Evolutionary conservation across 1,140 invertebrate species (phyloP), one percentile per base, ranked within the genome.

Genomic region (Cotesia glomerata): DNA sequence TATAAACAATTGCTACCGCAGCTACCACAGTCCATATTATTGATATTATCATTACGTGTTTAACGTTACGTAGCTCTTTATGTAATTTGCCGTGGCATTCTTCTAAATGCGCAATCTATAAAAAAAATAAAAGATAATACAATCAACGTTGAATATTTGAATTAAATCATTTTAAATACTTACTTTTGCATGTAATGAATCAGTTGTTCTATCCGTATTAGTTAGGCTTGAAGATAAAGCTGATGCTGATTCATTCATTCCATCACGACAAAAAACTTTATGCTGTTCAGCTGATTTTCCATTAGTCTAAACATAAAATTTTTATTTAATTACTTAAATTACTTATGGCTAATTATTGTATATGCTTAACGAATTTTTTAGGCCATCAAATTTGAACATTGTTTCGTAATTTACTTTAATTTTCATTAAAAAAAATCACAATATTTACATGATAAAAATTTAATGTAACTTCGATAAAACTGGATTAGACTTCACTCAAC

Each of bases 201-300:
- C 84, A 2, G 80, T 70, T 4, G 71, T 78, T 14, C 77, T 75
- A 69, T 85, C 71, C 67, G 63, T 74, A 14, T 49, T 45, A 36
- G 36, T 13, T 56, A 64, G 49, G 16, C 18, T 16, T 59, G 71
- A 67, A 1, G 71, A 73, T 3, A 74, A 36, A 69, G 72, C 61
- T 3, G 75, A 74, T 5, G 71, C 51, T 8, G 71, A 82, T 76
- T 82, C 83, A 61, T 9, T 74, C 32, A 74, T 80, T 32, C 79
- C 83, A 65, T 84, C 81, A 0, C 84, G 77, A 76, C 89, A 90
- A 68, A 85, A 79, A 52, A 90, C 72, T 77, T 83, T 84, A 56
- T 89, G 87, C 69, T 89, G 84, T 45, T 89, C 85, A 16, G 88
- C 79, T 70, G 84, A 81, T 56, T 87, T 82, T 58, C 68, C 76